Evolutionary conservation across 2,888 invertebrate genomes (phyloP).

Genomic region (Nemotelus pantherinus): DNA sequence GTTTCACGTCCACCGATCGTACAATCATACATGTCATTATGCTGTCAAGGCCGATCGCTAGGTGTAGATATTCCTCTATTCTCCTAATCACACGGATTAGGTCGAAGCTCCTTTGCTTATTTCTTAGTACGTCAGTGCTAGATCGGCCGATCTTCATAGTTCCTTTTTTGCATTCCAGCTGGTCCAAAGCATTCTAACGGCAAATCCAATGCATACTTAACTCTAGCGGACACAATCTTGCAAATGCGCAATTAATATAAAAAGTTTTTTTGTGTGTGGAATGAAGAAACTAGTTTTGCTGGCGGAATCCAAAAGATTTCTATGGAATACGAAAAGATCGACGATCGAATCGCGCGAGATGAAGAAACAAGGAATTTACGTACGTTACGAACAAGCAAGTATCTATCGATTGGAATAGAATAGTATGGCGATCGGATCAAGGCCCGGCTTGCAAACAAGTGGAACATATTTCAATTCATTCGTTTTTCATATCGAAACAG

Average conservation of each 20-base stretch:
- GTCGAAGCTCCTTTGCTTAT: not conserved
- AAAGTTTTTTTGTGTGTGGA: not conserved
- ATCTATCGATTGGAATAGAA: too few relatives aligned
- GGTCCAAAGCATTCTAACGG: constrained; percentile 18
- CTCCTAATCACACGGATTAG: not conserved
- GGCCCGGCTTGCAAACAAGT: not conserved
- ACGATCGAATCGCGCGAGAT: too few relatives aligned
- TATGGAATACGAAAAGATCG: too few relatives aligned
- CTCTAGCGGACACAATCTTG: constrained; percentile 18
- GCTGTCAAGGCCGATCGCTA: constrained; percentile 26
- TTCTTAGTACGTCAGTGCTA: too few relatives aligned
- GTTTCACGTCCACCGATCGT: not conserved
- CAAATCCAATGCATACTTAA: constrained; percentile 18
- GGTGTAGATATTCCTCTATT: not conserved
- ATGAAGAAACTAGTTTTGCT: too few relatives aligned
- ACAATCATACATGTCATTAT: constrained; percentile 28
- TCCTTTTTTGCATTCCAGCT: constrained; percentile 8
- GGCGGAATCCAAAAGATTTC: too few relatives aligned
- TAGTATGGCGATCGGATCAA: too few relatives aligned
- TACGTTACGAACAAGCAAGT: too few relatives aligned
- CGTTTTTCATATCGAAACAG: constrained; percentile 4
- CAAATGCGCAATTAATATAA: constrained; percentile 31
- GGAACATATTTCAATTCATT: constrained; percentile 5
- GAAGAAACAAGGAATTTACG: too few relatives aligned
- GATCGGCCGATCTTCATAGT: not conserved